phyloP scores from a whole-genome alignment of 1,140 invertebrate genomes.

The Calephelis nemesis region DNA sequence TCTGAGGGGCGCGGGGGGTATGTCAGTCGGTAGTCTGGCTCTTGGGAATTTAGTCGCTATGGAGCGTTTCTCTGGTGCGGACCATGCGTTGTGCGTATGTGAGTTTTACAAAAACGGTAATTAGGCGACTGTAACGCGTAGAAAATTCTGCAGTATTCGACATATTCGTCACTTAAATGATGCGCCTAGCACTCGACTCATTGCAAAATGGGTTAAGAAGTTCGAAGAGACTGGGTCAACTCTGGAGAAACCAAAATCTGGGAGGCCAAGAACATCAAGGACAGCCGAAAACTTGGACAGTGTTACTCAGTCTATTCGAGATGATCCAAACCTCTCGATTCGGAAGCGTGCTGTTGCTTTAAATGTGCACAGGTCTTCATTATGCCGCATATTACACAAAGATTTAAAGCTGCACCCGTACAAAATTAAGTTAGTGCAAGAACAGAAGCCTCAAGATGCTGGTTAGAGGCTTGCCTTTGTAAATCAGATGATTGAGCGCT shows the following conservation, averaged over 20 bases:
- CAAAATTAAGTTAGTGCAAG: too few relatives aligned
- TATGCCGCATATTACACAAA: conserved; percentile 3
- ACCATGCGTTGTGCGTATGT: neutral
- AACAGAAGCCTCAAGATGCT: too few relatives aligned
- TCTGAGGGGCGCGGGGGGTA: neutral
- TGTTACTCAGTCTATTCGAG: conserved; percentile 14
- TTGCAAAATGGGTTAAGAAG: conserved; percentile 20
- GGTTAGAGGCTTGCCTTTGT: too few relatives aligned
- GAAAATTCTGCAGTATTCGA: conserved; percentile 29
- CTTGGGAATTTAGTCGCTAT: neutral
- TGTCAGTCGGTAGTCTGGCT: neutral
- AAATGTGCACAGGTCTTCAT: conserved; percentile 22
- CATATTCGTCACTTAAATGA: conserved; percentile 26
- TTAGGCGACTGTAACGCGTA: conserved; percentile 29
- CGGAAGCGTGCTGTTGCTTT: conserved; percentile 19
- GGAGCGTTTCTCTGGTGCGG: too few relatives aligned
- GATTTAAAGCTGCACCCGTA: too few relatives aligned
- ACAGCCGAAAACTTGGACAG: neutral
- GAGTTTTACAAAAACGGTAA: conserved; percentile 19
- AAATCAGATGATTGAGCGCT: too few relatives aligned
- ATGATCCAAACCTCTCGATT: conserved; percentile 15
- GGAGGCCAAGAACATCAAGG: conserved; percentile 6
- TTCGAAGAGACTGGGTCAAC: conserved; percentile 21
- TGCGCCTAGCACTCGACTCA: conserved; percentile 25
- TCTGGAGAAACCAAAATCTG: conserved; percentile 19